phyloP scores from a whole-genome alignment of 2,797 vertebrate species.

The Furcifer pardalis region DNA sequence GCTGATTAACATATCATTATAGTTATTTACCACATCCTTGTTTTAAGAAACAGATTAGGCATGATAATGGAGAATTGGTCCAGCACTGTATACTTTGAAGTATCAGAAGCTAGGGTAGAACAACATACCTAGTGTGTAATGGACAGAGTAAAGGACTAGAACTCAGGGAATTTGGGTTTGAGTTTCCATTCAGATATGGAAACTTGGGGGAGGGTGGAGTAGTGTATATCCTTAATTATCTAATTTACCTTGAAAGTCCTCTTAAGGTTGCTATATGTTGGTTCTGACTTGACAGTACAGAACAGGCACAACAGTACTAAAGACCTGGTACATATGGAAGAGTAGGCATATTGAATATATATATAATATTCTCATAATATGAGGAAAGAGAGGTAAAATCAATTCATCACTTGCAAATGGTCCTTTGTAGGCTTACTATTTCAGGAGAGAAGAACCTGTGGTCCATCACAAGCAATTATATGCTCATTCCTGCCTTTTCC shows the following conservation, averaged over 20 bases:
- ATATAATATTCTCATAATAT: not conserved
- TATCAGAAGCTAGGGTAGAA: not conserved
- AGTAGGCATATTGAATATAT: no score
- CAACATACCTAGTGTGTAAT: no score
- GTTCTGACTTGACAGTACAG: no score
- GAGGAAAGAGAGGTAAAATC: conserved; percentile 10
- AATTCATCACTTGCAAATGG: conserved; percentile 36
- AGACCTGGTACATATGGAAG: no score
- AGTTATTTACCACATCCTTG: not conserved
- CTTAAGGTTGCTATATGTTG: no score
- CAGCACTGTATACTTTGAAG: not conserved
- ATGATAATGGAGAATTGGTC: not conserved
- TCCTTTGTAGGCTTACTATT: conserved; percentile 11
- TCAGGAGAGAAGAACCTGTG: not conserved
- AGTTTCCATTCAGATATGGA: no score
- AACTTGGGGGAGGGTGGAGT: no score
- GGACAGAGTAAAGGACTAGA: no score
- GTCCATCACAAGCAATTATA: not conserved
- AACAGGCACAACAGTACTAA: no score
- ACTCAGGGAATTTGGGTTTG: no score
- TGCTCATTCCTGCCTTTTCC: not conserved
- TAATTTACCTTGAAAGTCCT: no score
- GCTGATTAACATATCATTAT: not conserved
- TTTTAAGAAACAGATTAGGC: not conserved
- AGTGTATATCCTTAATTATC: no score